A percentile compares a stretch with the other conserved stretches of the same genome.
Conservation (phyloP, 2,888 invertebrate species). For the Drosophila putrida region DNA sequence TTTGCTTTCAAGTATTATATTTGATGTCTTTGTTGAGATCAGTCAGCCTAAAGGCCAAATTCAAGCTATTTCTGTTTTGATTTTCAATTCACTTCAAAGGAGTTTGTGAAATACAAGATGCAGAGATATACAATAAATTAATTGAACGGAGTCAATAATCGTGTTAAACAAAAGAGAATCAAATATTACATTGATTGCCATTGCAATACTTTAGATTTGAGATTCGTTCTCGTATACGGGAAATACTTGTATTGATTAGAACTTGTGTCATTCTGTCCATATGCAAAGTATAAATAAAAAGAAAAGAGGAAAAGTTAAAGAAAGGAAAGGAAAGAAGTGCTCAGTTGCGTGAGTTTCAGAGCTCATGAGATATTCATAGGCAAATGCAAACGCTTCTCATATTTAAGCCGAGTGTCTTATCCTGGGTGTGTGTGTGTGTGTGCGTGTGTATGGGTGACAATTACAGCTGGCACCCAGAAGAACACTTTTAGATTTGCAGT, state of each 20-base stretch:
- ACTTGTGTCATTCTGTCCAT: conserved; percentile 50
- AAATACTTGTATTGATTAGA: conserved; percentile 63
- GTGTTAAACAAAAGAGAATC: neutral
- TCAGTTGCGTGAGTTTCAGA: conserved; percentile 45
- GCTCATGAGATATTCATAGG: conserved; percentile 72
- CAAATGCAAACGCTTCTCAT: conserved; percentile 22
- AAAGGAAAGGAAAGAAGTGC: conserved; percentile 19
- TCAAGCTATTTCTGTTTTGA: too few relatives aligned
- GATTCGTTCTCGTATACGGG: neutral
- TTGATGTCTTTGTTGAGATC: too few relatives aligned
- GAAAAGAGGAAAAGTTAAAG: neutral
- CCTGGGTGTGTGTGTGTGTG: conserved; percentile 5
- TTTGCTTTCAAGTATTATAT: too few relatives aligned
- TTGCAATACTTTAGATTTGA: neutral
- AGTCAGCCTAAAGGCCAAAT: too few relatives aligned
- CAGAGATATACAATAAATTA: neutral
- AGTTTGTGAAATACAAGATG: too few relatives aligned
- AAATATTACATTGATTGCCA: neutral
- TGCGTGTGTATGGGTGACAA: conserved; percentile 10
- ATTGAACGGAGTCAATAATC: too few relatives aligned
- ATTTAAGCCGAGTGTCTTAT: neutral
- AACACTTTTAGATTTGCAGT: conserved; percentile 27
- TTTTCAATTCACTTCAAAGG: too few relatives aligned
- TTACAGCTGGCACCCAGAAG: conserved; percentile 25
- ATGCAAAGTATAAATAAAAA: conserved; percentile 43